Evolutionary conservation across 2,113 vertebrate species (phyloP).

Genomic region (Urocolius indicus): DNA sequence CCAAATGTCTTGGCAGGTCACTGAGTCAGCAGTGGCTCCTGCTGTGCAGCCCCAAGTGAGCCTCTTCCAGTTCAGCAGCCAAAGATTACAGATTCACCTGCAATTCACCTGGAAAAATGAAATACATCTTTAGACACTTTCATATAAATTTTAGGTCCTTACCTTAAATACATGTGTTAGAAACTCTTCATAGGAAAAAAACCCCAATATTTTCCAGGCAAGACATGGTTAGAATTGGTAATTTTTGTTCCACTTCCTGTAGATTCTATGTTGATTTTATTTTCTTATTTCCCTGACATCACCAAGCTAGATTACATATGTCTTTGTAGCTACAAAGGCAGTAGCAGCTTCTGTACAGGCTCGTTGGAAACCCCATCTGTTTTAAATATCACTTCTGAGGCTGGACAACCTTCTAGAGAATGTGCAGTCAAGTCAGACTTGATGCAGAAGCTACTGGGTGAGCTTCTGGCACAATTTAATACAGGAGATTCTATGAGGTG

Average conservation of each 20-base stretch:
- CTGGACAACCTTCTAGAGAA: not conserved
- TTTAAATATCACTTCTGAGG: not conserved
- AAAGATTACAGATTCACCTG: not conserved
- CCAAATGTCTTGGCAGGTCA: not conserved
- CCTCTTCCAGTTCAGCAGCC: not conserved
- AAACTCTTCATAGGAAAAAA: not conserved
- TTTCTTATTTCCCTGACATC: not conserved
- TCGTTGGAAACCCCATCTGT: not conserved
- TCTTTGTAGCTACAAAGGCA: not conserved
- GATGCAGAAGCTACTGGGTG: not conserved
- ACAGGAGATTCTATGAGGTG: not conserved
- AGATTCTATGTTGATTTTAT: not conserved
- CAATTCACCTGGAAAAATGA: not conserved
- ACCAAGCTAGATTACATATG: not conserved
- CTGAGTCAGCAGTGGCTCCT: not conserved
- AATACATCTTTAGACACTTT: not conserved
- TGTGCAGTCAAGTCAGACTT: rapidly evolving
- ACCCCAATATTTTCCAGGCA: not conserved
- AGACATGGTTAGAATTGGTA: not conserved
- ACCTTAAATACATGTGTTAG: not conserved
- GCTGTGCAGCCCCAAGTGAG: not conserved
- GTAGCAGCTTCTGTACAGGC: not conserved
- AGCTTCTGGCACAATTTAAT: not conserved
- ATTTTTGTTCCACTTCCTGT: not conserved
- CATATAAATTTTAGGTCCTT: not conserved